Evolutionary conservation across 2,113 vertebrate genomes (phyloP).

Genomic region (Lampris megalopsis): DNA sequence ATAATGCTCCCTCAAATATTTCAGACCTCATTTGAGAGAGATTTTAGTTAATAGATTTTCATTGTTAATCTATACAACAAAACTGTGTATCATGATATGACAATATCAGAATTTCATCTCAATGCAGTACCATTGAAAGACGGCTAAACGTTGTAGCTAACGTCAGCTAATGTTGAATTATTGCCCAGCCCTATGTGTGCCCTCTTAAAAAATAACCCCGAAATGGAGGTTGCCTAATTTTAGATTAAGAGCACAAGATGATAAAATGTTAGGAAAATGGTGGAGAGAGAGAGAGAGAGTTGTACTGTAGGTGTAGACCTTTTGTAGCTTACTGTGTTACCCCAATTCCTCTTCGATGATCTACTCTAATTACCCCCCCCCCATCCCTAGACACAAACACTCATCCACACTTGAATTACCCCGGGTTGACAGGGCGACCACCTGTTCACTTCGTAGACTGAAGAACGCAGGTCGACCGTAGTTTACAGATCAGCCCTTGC

Average conservation of each 20-base stretch:
- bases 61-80: no score
- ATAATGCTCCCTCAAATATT: no score
- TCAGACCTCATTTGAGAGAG: no score
- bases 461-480: neutral
- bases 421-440: constrained; percentile 40
- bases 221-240: no score
- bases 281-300: constrained; percentile 3
- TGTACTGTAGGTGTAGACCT: neutral
- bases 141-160: no score
- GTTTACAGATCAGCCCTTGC: constrained; percentile 47
- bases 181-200: no score
- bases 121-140: no score
- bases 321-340: neutral
- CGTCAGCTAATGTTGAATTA: no score
- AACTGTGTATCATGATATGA: no score
- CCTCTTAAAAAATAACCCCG: no score
- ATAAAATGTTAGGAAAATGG: neutral
- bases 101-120: no score
- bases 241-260: neutral
- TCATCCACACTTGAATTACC: constrained; percentile 23
- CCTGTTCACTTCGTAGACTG: constrained; percentile 43
- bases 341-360: constrained; percentile 28
- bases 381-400: constrained; percentile 5
- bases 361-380: constrained; percentile 29
- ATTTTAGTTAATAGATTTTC: no score